Conservation (phyloP, 2,113 vertebrate species). For the Alethe diademata region DNA sequence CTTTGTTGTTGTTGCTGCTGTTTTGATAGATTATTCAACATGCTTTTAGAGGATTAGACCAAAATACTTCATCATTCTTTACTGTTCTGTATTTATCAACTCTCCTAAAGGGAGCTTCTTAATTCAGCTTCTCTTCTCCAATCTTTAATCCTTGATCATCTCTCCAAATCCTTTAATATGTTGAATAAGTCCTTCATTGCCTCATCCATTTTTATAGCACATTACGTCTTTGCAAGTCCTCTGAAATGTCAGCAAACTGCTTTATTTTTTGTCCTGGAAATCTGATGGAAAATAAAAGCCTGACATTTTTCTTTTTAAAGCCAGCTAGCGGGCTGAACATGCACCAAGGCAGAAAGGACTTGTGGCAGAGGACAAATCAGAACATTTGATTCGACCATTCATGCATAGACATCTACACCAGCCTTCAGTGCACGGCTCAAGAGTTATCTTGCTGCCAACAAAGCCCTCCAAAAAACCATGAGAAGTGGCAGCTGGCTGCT, state of each 20-base stretch:
- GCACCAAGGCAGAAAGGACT: background rate
- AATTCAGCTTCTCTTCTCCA: background rate
- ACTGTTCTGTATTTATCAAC: background rate
- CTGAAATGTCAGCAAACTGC: background rate
- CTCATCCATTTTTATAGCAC: background rate
- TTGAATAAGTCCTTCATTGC: background rate
- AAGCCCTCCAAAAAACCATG: background rate
- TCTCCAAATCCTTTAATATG: background rate
- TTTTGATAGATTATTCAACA: background rate
- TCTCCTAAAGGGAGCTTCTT: background rate
- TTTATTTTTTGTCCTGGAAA: background rate
- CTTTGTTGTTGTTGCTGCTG: background rate
- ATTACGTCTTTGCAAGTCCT: background rate
- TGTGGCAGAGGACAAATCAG: rapidly evolving
- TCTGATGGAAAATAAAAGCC: background rate
- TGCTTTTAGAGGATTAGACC: background rate
- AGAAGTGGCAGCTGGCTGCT: background rate
- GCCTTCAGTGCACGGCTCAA: background rate
- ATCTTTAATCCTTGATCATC: background rate
- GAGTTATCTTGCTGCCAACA: background rate
- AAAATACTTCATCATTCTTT: background rate
- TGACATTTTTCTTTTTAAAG: background rate
- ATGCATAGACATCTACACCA: background rate
- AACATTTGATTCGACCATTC: background rate
- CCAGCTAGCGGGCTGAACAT: background rate